Evolutionary conservation across 2,888 invertebrate genomes (phyloP).

Genomic region (Eupithecia vulgata): DNA sequence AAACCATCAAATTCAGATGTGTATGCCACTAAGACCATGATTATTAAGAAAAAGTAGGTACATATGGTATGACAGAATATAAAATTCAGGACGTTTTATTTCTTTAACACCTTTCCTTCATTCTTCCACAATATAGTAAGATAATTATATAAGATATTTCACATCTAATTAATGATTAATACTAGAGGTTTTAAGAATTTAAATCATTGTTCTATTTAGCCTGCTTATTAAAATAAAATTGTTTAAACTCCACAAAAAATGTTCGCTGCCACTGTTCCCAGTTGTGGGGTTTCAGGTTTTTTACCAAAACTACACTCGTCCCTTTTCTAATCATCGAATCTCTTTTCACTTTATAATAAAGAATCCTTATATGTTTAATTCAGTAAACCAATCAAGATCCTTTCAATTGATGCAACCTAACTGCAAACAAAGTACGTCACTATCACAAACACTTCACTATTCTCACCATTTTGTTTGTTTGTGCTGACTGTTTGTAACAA

Average conservation of each 20-base stretch:
- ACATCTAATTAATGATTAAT: too few relatives aligned
- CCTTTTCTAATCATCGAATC: background rate
- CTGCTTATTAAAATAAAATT: background rate
- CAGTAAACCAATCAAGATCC: background rate
- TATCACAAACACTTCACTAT: slow-evolving; percentile 46
- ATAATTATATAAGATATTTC: background rate
- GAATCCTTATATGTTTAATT: background rate
- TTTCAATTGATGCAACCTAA: background rate
- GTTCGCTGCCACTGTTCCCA: background rate
- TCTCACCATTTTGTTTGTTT: slow-evolving; percentile 76
- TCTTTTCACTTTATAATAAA: background rate
- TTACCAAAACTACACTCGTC: background rate
- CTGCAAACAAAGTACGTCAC: slow-evolving; percentile 35
- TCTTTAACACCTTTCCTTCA: background rate
- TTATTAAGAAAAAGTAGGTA: background rate
- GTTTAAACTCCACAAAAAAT: background rate
- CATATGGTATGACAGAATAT: background rate
- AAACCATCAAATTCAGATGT: background rate
- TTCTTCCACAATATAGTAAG: too few relatives aligned
- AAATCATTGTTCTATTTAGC: background rate
- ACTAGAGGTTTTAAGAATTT: background rate
- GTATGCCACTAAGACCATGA: background rate
- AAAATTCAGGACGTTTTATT: background rate
- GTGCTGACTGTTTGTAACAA: slow-evolving; percentile 76
- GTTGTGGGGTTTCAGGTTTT: background rate